Conservation (phyloP, 2,797 vertebrate species). For the Lepus oiostolus region DNA sequence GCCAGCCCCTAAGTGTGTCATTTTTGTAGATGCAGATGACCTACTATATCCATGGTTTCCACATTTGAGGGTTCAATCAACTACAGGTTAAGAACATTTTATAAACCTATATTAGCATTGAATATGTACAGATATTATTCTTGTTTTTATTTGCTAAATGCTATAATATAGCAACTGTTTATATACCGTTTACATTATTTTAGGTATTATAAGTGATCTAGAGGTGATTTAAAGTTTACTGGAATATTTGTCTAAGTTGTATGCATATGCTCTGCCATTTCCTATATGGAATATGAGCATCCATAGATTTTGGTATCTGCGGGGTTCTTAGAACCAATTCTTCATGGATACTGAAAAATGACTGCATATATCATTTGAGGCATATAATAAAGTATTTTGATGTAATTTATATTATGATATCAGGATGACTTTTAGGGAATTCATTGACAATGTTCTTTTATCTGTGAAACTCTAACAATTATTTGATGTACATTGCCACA, state of each 20-base stretch:
- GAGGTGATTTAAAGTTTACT: neutral
- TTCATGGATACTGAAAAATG: neutral
- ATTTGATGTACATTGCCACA: neutral
- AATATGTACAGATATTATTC: neutral
- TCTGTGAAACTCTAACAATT: conserved; percentile 30
- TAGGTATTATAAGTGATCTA: neutral
- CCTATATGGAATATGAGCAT: neutral
- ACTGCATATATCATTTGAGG: neutral
- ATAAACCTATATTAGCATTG: neutral
- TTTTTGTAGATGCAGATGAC: neutral
- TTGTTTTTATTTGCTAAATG: neutral
- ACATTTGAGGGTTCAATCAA: neutral
- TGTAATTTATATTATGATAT: neutral
- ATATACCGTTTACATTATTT: neutral
- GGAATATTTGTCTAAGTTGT: neutral
- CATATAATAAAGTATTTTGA: neutral
- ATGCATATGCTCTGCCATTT: neutral
- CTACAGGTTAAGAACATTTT: neutral
- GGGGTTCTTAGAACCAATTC: neutral
- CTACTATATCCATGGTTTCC: neutral
- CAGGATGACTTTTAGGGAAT: neutral
- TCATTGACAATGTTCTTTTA: neutral
- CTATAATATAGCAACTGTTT: neutral
- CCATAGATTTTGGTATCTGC: neutral
- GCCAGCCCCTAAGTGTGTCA: neutral